Evolutionary conservation across 1,140 invertebrate genomes (phyloP), one percentile per base, ranked within the genome.

Genomic region (Gryllus bimaculatus): DNA sequence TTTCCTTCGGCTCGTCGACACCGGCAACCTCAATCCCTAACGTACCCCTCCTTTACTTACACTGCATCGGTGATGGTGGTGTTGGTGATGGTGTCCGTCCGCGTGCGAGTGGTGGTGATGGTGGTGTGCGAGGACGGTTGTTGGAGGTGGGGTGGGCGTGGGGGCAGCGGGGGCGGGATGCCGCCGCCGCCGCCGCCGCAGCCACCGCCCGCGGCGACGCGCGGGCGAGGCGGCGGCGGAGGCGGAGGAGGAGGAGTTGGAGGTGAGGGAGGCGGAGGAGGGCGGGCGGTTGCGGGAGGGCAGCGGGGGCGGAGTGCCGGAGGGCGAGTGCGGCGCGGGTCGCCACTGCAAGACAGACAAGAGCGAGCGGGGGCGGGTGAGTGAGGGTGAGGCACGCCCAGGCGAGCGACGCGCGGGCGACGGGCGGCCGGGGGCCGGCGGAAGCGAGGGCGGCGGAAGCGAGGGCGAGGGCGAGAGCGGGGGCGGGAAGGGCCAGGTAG

Each of bases 261-360:
- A 66, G 54, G 54, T 13, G 78, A 80, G 80, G 79, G 76, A 78
- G 74, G 74, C 78, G 76, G 78, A 76, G 48, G 77, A 83, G 86
- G 85, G 73, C 87, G 81, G 88, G 86, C 84, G 82, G 78, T 88
- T 88, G 81, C 90, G 87, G 81, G 89, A 89, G 73, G 90, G 90
- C 80, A 91, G 83, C 80, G 90, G 90, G 81, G 90, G 90, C 80
- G 90, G 90, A 80, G 85, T 81, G 82, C 87, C 87, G n/a, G 83
- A 82, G 83, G 82, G 82, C 82, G 82, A 82, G 83, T 84, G 82
- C 39, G 66, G 78, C 74, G 47, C 73, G 78, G 73, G 79, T 66
- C 73, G 26, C 78, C 78, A 47, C 39, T 13, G 78, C 39, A 73
- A 80, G 76, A 47, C 73, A 81, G 80, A 26, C 47, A 20, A 47